These are phyloP conservation scores for Chouioia cunea DNA, from an alignment of 2,888 invertebrate species.

Conservation along the genomic window DNA sequence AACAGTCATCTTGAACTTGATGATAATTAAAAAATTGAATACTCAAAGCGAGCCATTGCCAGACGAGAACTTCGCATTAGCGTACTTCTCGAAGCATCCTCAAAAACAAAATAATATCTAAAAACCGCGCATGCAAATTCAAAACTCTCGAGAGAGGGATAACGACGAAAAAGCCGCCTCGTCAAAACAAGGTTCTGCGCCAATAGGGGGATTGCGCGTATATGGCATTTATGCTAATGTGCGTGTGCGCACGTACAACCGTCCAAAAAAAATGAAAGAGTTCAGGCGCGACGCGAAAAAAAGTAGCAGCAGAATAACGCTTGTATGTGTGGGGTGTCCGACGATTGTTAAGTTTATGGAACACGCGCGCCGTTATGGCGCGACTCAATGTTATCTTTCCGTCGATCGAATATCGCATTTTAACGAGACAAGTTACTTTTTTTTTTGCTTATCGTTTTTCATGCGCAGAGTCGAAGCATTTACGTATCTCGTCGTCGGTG, in stretches of 20 bases:
- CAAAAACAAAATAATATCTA: neutral
- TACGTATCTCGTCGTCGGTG: neutral
- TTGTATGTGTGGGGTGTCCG: constrained; percentile 40
- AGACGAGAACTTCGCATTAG: constrained; percentile 7
- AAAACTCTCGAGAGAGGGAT: constrained; percentile 30
- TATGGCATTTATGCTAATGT: constrained; percentile 50
- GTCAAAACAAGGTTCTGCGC: too few relatives aligned
- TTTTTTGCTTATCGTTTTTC: constrained; percentile 15
- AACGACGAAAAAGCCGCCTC: too few relatives aligned
- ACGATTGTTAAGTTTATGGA: constrained; percentile 66
- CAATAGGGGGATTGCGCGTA: too few relatives aligned
- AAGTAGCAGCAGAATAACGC: too few relatives aligned
- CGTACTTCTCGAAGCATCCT: neutral
- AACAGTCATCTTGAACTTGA: too few relatives aligned
- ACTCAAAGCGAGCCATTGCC: neutral
- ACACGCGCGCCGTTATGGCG: constrained; percentile 44
- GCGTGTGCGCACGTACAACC: constrained; percentile 9
- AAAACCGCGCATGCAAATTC: too few relatives aligned
- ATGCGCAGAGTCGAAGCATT: neutral
- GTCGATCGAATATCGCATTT: constrained; percentile 39
- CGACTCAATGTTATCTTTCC: constrained; percentile 38
- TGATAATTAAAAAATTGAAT: too few relatives aligned
- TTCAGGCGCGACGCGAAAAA: too few relatives aligned
- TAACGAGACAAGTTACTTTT: constrained; percentile 38
- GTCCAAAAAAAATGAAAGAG: too few relatives aligned